phyloP scores from a whole-genome alignment of 2,113 vertebrate species.

The Fukomys damarensis region DNA sequence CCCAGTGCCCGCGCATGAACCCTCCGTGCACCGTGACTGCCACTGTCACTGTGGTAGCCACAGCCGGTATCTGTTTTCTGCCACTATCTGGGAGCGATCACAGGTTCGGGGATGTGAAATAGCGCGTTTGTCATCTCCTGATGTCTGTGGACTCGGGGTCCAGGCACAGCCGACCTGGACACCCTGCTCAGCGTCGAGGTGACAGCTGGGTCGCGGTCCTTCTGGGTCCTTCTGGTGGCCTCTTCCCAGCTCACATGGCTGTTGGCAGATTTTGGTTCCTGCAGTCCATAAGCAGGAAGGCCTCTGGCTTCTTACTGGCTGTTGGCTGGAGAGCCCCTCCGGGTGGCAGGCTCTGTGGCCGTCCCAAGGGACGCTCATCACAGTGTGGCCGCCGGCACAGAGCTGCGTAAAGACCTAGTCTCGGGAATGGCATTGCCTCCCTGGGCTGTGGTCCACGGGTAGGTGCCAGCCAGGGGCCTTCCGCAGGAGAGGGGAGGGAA shows the following conservation, averaged over 20 bases:
- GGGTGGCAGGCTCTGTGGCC: neutral
- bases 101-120: neutral
- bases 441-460: neutral
- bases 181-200: neutral
- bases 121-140: neutral
- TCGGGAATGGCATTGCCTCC: too few relatives aligned
- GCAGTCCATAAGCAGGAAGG: neutral
- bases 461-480: neutral
- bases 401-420: neutral
- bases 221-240: neutral
- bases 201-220: accelerated
- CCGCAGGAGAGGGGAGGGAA: neutral
- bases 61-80: neutral
- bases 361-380: neutral
- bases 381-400: neutral
- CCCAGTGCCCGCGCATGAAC: too few relatives aligned
- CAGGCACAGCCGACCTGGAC: neutral
- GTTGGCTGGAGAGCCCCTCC: neutral
- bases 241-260: neutral
- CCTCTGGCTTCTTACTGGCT: neutral
- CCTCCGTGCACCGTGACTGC: too few relatives aligned
- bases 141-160: neutral
- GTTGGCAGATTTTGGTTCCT: neutral
- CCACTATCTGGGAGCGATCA: neutral
- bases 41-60: neutral